Evolutionary conservation across 2,888 invertebrate genomes (phyloP).

Genomic region (Quadroppia sp.): DNA sequence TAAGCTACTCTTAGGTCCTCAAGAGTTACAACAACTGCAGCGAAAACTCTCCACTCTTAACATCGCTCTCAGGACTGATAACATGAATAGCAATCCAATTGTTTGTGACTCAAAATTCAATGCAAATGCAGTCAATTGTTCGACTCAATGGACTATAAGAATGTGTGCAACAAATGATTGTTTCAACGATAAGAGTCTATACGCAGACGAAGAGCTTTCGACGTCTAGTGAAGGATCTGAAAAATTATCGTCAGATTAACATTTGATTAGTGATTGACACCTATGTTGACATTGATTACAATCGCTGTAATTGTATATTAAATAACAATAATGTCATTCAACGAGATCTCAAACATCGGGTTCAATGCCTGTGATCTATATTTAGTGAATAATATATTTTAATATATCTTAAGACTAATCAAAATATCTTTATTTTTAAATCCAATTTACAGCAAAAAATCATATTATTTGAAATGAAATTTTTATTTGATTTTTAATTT

Average conservation of each 20-base stretch:
- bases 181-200: neutral
- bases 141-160: constrained; percentile 11
- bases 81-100: neutral
- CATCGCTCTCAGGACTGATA: constrained; percentile 46
- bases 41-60: constrained; percentile 49
- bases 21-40: constrained; percentile 51
- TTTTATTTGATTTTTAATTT: no score
- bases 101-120: neutral
- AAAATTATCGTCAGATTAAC: constrained; percentile 26
- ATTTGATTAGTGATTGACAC: neutral
- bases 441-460: no score
- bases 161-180: neutral
- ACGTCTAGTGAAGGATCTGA: constrained; percentile 38
- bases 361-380: constrained; percentile 26
- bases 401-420: no score
- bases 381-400: constrained; percentile 1
- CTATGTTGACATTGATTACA: no score
- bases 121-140: neutral
- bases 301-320: no score
- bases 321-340: neutral
- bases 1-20: constrained; percentile 49
- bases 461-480: no score
- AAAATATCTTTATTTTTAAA: no score
- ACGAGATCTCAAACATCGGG: constrained; percentile 25
- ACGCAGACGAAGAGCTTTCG: constrained; percentile 35